Conservation (phyloP, 2,113 vertebrate species). For the Dicentrarchus labrax region DNA sequence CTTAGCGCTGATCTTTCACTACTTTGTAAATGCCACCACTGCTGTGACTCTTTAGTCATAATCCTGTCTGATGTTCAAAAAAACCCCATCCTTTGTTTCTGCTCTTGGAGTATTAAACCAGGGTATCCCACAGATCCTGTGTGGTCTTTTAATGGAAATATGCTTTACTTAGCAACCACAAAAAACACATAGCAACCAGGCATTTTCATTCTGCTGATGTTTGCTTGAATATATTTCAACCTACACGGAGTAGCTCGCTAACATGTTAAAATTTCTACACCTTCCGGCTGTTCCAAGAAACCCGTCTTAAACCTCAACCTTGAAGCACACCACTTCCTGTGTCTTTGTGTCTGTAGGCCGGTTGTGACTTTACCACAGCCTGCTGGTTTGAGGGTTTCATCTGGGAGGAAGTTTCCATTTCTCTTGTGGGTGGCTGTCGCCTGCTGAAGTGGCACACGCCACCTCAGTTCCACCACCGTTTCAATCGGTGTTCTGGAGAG, state of each 20-base stretch:
- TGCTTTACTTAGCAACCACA: constrained; percentile 1
- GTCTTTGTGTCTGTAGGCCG: background rate
- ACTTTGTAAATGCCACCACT: background rate
- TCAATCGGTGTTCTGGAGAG: constrained; percentile 1
- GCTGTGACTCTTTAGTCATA: background rate
- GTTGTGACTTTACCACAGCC: constrained; percentile 5
- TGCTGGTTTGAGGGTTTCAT: constrained; percentile 40
- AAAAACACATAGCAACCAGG: background rate
- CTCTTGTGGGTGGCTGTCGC: constrained; percentile 16
- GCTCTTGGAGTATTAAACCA: background rate
- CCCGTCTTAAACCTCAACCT: constrained; percentile 35
- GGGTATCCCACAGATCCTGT: background rate
- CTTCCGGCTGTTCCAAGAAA: background rate
- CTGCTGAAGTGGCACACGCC: constrained; percentile 20
- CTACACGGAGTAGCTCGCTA: no score
- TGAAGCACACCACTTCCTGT: constrained; percentile 43
- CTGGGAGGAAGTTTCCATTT: constrained; percentile 48
- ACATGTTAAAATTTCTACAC: background rate
- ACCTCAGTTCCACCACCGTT: background rate
- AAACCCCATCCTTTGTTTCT: background rate
- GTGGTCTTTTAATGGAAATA: background rate
- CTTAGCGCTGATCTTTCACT: background rate
- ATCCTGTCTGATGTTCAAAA: background rate
- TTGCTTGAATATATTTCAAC: background rate
- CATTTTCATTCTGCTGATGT: background rate